Conservation (phyloP, 2,113 vertebrate genomes). For the Serilophus lunatus region DNA sequence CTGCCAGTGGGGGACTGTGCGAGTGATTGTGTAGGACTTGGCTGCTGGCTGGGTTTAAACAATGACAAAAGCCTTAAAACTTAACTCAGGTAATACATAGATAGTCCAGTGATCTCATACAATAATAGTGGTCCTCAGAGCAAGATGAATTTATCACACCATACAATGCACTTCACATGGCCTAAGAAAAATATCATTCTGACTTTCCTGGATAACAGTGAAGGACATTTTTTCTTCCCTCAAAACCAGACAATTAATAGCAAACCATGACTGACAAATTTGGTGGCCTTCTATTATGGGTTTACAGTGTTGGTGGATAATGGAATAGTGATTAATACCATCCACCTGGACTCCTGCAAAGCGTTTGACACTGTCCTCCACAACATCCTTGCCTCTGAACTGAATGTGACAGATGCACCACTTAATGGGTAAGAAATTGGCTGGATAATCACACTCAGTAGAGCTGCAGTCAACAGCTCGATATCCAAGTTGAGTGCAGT, state of each 20-base stretch:
- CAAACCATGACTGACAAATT: background rate
- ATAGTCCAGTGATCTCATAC: background rate
- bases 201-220: background rate
- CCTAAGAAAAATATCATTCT: background rate
- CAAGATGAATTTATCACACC: background rate
- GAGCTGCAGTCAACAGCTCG: background rate
- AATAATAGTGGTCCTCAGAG: background rate
- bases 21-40: background rate
- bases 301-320: background rate
- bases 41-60: background rate
- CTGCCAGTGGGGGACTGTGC: background rate
- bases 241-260: background rate
- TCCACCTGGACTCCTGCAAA: background rate
- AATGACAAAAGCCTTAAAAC: background rate
- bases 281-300: background rate
- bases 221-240: background rate
- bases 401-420: background rate
- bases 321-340: background rate
- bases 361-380: background rate
- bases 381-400: background rate
- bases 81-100: background rate
- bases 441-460: background rate
- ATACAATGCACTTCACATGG: background rate
- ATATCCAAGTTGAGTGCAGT: background rate
- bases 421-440: background rate